Evolutionary conservation across 2,113 vertebrate genomes (phyloP).

Genomic region (Motacilla alba): DNA sequence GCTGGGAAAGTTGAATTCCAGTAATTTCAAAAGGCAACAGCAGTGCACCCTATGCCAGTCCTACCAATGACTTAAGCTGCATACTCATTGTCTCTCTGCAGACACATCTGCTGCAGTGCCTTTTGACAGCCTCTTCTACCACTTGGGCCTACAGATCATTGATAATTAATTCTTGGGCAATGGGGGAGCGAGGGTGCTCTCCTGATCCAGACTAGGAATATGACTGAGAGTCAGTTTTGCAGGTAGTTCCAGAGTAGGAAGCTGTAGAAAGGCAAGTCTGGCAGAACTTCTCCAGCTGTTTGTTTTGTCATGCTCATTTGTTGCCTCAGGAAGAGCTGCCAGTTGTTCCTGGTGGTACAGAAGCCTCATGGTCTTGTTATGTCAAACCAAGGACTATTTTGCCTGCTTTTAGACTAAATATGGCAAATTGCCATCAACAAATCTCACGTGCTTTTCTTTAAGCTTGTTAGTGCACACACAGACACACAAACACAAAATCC

Average conservation of each 20-base stretch:
- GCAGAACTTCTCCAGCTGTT: background rate
- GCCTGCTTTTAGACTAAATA: background rate
- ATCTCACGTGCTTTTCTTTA: background rate
- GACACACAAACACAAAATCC: too few relatives aligned
- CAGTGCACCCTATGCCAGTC: background rate
- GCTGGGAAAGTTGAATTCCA: background rate
- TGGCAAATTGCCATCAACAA: background rate
- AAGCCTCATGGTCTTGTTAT: background rate
- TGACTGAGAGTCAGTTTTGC: background rate
- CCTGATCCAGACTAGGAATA: background rate
- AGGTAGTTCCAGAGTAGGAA: background rate
- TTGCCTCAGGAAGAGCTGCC: background rate
- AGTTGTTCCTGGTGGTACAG: background rate
- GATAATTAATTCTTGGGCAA: background rate
- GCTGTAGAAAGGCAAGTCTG: background rate
- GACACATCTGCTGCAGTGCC: background rate
- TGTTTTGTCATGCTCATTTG: background rate
- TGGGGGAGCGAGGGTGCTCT: background rate
- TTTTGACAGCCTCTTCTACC: background rate
- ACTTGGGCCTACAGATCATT: accelerated
- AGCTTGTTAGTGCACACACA: background rate
- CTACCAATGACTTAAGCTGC: background rate
- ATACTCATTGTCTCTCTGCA: background rate
- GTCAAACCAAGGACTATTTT: background rate
- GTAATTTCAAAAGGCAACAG: background rate